Base-by-base conservation (phyloP, 2,113 vertebrate genomes). In the Pao palembangensis region DNA sequence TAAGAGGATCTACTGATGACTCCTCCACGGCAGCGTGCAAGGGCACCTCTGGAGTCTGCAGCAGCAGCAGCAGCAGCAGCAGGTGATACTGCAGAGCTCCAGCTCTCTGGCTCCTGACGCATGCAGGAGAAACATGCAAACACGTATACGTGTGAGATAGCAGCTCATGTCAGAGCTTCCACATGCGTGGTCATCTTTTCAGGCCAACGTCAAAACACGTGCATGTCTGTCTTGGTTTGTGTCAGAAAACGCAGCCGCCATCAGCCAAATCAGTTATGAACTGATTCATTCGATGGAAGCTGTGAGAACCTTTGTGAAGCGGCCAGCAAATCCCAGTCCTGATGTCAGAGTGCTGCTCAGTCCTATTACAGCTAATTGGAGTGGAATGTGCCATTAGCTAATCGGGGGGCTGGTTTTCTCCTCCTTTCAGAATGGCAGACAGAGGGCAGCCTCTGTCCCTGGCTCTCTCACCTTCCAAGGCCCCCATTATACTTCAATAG, bases 321-420 rank as follows among this genome's bases (percentile, higher is more conserved):
- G 20, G 54, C 67, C 31, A 13, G 84, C 75, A 90, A 89, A 88
- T 87, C 61, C 83, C 85, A 70, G 75, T 71, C 80, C 67, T 72
- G 70, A 81, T 86, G 81, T 88, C 83, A 85, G 79, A 81, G 74
- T 87, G 76, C 85, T 75, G 92, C 92, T 93, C 69, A 44, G 88
- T 92, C 85, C 81, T 83, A 84, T 92, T 92, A 90, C 53, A 78
- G 80, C 72, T 90, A 92, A 94, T 91, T 87, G 88, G 90, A 88
- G 81, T 58, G 66, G 83, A 91, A 85, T 87, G 88, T 88, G 84
- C 90, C 87, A 91, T 89, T 91, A 92, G 87, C 86, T 90, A 91
- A 93, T 89, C 84, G 85, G 87, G 34, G 84, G 71, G 88, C 89
- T 64, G 73, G 75, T 84, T 91, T 23, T 77, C 76, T 85, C 84